Evolutionary conservation across 2,113 vertebrate genomes (phyloP).

Genomic region (Sitta europaea): DNA sequence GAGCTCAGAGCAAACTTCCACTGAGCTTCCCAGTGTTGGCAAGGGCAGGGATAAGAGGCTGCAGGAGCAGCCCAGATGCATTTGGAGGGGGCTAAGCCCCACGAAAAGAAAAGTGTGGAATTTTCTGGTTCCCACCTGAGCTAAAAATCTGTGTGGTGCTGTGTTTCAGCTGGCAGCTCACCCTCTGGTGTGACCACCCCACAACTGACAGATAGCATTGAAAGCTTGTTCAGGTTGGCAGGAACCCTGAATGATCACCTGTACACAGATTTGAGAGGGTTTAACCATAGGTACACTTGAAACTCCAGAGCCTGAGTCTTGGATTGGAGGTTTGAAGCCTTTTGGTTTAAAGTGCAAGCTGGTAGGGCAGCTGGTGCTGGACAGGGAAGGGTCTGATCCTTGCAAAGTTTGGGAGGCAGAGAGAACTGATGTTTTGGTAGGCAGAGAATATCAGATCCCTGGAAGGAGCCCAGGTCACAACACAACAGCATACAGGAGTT

Average conservation of each 20-base stretch:
- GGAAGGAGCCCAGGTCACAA: background rate
- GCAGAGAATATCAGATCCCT: background rate
- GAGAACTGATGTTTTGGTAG: background rate
- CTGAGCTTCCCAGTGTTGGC: background rate
- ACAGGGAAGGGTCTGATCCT: background rate
- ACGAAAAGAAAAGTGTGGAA: background rate
- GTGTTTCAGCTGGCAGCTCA: background rate
- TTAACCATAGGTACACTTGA: background rate
- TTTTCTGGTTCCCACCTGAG: background rate
- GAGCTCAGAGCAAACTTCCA: background rate
- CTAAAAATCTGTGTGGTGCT: background rate
- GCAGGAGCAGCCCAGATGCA: background rate
- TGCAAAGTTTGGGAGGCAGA: background rate
- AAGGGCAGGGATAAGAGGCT: background rate
- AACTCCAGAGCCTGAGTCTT: background rate
- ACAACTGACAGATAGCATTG: background rate
- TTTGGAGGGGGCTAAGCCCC: background rate
- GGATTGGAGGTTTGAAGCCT: too few relatives aligned
- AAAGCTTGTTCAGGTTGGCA: background rate
- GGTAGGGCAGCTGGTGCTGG: background rate
- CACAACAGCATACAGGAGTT: background rate
- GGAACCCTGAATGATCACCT: background rate
- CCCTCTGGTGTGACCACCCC: background rate
- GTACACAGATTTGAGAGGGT: accelerated
- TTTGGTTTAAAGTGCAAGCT: background rate